Evolutionary conservation across 1,140 invertebrate species (phyloP).

Genomic region (Eriosoma lanigerum): DNA sequence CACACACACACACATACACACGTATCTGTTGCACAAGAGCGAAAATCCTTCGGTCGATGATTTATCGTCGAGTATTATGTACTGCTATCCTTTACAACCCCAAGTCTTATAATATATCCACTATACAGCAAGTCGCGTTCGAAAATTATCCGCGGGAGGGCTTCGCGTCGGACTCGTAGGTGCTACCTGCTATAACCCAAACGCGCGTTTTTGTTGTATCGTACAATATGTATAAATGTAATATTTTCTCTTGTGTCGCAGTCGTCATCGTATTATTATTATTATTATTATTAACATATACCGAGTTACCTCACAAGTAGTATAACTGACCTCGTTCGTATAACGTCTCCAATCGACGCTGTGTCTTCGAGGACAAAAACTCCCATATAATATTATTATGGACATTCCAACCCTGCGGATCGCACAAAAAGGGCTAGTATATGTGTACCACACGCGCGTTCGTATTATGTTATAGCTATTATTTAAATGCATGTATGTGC

Average conservation of each 20-base stretch:
- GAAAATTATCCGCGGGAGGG: constrained; percentile 13
- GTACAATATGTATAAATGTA: background rate
- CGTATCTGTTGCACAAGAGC: background rate
- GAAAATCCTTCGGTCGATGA: constrained; percentile 34
- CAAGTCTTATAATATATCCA: background rate
- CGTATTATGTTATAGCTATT: background rate
- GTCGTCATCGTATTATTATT: background rate
- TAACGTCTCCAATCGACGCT: too few species aligned
- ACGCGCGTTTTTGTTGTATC: background rate
- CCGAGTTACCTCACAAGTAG: constrained; percentile 43
- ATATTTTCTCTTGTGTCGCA: background rate
- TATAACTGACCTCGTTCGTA: constrained; percentile 1
- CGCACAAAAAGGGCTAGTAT: constrained; percentile 26
- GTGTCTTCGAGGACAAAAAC: background rate
- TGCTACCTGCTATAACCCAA: background rate
- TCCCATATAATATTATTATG: background rate
- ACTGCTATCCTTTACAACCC: background rate
- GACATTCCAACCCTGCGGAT: constrained; percentile 4
- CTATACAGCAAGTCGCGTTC: constrained; percentile 10
- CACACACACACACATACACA: background rate
- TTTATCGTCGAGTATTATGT: background rate
- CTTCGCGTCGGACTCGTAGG: background rate
- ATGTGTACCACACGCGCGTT: constrained; percentile 3
- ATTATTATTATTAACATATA: too few species aligned
- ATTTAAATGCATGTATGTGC: background rate